Evolutionary conservation across 2,113 vertebrate species (phyloP).

Genomic region (Nanger granti): DNA sequence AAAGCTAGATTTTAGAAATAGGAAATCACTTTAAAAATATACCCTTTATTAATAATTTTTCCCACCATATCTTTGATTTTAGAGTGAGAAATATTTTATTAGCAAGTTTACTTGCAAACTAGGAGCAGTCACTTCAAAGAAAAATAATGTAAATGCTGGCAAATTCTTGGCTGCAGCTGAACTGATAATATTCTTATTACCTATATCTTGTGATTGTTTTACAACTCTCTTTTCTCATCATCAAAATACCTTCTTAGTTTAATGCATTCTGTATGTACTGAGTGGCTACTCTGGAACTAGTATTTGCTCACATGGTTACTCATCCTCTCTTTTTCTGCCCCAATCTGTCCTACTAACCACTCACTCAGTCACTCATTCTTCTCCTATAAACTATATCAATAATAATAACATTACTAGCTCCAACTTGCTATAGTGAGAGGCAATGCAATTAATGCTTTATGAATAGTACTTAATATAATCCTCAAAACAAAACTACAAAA

Average conservation of each 20-base stretch:
- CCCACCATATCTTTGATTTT: constrained; percentile 27
- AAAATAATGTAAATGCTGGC: constrained; percentile 30
- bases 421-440: not conserved
- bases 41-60: constrained; percentile 30
- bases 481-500: constrained; percentile 39
- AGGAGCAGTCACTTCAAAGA: constrained; percentile 9
- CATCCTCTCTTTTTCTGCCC: not conserved
- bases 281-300: not conserved
- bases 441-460: not conserved
- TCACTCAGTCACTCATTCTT: not conserved
- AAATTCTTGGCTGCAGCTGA: constrained; percentile 21
- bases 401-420: not conserved
- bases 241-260: not conserved
- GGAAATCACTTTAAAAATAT: constrained; percentile 18
- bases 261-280: not conserved
- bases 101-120: constrained; percentile 49
- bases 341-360: not conserved
- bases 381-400: not conserved
- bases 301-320: not conserved
- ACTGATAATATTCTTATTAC: not conserved
- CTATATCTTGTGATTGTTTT: not conserved
- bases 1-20: constrained; percentile 47
- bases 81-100: constrained; percentile 41
- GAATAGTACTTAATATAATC: constrained; percentile 15
- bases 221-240: not conserved